These are phyloP conservation scores for Micrastur ruficollis DNA, from an alignment of 2,797 vertebrate species.

Conservation along the genomic window DNA sequence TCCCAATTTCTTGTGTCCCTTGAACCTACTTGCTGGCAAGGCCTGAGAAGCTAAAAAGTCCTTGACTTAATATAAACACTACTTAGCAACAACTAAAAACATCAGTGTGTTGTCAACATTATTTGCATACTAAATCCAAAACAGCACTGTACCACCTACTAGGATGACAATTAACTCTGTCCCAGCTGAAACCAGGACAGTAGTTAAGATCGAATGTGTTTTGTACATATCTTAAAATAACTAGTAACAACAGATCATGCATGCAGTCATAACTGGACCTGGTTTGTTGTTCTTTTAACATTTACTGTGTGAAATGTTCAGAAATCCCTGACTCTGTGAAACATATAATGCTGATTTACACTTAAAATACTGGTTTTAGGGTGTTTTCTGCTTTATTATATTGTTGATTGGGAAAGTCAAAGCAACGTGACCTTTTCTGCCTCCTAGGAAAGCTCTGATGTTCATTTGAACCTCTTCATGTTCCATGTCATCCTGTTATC, in stretches of 20 bases:
- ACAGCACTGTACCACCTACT: too few species aligned
- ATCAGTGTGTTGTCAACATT: too few species aligned
- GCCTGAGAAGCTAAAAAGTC: too few species aligned
- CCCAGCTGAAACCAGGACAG: too few species aligned
- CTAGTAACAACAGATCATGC: neutral
- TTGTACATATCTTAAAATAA: neutral
- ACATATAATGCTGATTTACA: neutral
- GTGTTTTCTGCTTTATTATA: neutral
- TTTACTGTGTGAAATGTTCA: neutral
- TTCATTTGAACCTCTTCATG: neutral
- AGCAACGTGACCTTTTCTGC: neutral
- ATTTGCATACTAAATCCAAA: too few species aligned
- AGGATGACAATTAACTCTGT: too few species aligned
- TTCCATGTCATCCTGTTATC: rapidly evolving
- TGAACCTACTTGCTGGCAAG: too few species aligned
- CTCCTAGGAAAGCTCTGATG: neutral
- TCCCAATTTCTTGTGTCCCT: too few species aligned
- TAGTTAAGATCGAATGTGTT: neutral
- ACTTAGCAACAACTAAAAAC: too few species aligned
- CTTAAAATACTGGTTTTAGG: neutral
- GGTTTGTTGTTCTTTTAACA: neutral
- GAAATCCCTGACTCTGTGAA: neutral
- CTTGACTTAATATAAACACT: too few species aligned
- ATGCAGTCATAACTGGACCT: neutral
- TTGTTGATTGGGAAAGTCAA: neutral